phyloP scores from a whole-genome alignment of 1,140 invertebrate species.

The Papilio polyxenes region DNA sequence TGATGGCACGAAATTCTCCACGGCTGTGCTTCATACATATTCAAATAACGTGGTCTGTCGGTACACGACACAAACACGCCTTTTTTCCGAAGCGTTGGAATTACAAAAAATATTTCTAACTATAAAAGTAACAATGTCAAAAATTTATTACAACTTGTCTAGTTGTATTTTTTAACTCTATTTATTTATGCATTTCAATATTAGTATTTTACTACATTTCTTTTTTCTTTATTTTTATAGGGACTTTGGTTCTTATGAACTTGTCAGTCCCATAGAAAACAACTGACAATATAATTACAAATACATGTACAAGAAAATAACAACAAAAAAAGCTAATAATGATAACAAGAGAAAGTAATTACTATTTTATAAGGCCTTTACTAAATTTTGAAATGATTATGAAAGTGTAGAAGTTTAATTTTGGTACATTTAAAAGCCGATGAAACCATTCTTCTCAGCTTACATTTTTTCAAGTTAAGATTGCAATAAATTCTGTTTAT shows the following conservation, averaged over 20 bases:
- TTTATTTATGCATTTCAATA: not conserved
- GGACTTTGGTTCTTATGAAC: too few relatives aligned
- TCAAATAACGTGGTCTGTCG: conserved; percentile 69
- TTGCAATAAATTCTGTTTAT: conserved; percentile 43
- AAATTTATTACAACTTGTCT: not conserved
- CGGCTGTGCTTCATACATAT: conserved; percentile 76
- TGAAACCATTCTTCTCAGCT: conserved; percentile 10
- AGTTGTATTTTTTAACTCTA: not conserved
- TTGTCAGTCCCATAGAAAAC: too few relatives aligned
- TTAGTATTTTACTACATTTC: too few relatives aligned
- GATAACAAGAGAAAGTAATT: too few relatives aligned
- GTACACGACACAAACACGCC: conserved; percentile 74
- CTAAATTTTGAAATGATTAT: too few relatives aligned
- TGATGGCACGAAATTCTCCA: conserved; percentile 62
- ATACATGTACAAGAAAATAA: too few relatives aligned
- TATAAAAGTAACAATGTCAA: conserved; percentile 52
- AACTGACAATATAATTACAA: too few relatives aligned
- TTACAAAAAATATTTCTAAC: conserved; percentile 72
- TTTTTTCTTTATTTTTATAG: too few relatives aligned
- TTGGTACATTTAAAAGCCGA: conserved; percentile 39
- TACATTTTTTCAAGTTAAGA: conserved; percentile 39
- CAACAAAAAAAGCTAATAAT: too few relatives aligned
- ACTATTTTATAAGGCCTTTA: too few relatives aligned
- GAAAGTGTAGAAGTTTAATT: not conserved
- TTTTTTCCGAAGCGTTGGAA: conserved; percentile 70